Conservation (phyloP, 1,140 invertebrate species). For the Pemphigus obesinymphae region DNA sequence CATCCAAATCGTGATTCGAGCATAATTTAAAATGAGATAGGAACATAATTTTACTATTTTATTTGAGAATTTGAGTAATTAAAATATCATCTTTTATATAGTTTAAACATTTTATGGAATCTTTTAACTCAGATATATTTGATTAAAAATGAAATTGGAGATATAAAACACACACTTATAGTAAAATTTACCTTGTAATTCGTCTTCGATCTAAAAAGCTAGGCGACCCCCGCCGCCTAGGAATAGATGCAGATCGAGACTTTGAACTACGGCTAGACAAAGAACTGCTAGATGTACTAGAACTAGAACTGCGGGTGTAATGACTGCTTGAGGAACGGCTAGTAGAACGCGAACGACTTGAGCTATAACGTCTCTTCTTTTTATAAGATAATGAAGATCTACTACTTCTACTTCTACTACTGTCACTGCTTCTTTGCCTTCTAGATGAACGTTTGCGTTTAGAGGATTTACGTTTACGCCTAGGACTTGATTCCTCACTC, state of each 20-base stretch:
- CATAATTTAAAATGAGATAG: conserved; percentile 42
- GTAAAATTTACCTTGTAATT: conserved; percentile 57
- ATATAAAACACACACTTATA: conserved; percentile 27
- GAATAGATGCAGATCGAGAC: conserved; percentile 55
- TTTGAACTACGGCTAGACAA: conserved; percentile 42
- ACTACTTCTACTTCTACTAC: conserved; percentile 8
- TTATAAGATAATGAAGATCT: conserved; percentile 1
- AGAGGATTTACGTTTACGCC: conserved; percentile 8
- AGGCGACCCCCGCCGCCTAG: conserved; percentile 57
- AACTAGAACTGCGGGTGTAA: conserved; percentile 18
- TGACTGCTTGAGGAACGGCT: conserved; percentile 26
- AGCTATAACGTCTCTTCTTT: conserved; percentile 13
- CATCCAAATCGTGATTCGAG: conserved; percentile 34
- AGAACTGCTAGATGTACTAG: conserved; percentile 11
- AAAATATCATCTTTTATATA: conserved; percentile 36
- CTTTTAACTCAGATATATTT: conserved; percentile 24
- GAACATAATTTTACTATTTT: conserved; percentile 42
- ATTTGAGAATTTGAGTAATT: conserved; percentile 31
- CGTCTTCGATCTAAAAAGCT: conserved; percentile 60
- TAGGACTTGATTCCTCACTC: conserved; percentile 26
- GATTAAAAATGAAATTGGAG: conserved; percentile 19
- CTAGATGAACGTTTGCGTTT: conserved; percentile 30
- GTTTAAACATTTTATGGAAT: conserved; percentile 25
- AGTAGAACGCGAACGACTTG: conserved; percentile 22
- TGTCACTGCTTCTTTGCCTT: conserved; percentile 1